Conservation (phyloP, 2,888 invertebrate species). For the Ectemnius lituratus region DNA sequence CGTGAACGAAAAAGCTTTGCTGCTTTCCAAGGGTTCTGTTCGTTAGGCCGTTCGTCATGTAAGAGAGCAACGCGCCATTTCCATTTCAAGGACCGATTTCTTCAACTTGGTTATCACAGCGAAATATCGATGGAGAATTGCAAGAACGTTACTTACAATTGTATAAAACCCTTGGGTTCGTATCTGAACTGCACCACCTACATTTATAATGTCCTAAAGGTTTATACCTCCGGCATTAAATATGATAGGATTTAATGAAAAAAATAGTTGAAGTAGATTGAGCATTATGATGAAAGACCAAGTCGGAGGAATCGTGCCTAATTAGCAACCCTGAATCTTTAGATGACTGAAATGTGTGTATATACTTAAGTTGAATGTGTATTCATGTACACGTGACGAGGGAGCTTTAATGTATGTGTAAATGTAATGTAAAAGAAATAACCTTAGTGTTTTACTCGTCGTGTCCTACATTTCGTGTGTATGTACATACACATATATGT, state of each 20-base stretch:
- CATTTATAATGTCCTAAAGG: too few species aligned
- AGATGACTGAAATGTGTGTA: slow-evolving; percentile 46
- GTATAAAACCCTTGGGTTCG: too few species aligned
- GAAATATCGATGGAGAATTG: too few species aligned
- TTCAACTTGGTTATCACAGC: background rate
- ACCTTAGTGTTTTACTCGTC: slow-evolving; percentile 57
- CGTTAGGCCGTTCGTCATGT: slow-evolving; percentile 14
- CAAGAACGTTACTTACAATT: too few species aligned
- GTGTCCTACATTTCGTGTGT: slow-evolving; percentile 53
- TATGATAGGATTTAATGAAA: too few species aligned
- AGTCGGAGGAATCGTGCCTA: slow-evolving; percentile 24
- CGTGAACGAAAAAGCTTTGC: slow-evolving; percentile 16
- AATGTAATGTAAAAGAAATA: slow-evolving; percentile 60
- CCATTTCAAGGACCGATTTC: slow-evolving; percentile 21
- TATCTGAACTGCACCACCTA: too few species aligned
- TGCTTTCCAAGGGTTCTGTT: slow-evolving; percentile 18
- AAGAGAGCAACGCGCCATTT: slow-evolving; percentile 14
- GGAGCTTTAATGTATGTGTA: slow-evolving; percentile 63
- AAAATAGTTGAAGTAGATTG: background rate
- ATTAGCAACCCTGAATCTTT: slow-evolving; percentile 19
- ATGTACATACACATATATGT: slow-evolving; percentile 33
- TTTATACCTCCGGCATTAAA: background rate
- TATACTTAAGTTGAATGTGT: slow-evolving; percentile 56
- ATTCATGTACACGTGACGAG: slow-evolving; percentile 54
- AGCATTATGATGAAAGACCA: background rate